Evolutionary conservation across 1,140 invertebrate genomes (phyloP).

Genomic region (Drosophila mauritiana): DNA sequence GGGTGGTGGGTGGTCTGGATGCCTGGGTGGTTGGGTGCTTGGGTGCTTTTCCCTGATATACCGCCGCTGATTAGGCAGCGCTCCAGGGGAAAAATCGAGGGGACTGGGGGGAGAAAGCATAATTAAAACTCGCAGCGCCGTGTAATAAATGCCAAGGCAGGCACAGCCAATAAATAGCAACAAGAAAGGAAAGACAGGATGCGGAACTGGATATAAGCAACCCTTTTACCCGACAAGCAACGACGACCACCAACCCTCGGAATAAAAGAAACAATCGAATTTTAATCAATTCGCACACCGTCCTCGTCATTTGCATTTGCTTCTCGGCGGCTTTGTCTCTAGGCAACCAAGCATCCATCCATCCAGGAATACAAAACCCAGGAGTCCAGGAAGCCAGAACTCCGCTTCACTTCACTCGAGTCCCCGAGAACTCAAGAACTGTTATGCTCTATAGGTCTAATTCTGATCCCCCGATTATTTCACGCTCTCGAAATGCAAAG

Average conservation of each 20-base stretch:
- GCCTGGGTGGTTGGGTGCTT: constrained; percentile 1
- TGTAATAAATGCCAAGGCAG: constrained; percentile 82
- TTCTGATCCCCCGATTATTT: constrained; percentile 13
- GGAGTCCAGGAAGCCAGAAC: neutral
- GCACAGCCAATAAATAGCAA: constrained; percentile 80
- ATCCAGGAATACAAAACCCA: neutral
- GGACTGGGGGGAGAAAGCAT: constrained; percentile 32
- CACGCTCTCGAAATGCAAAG: constrained; percentile 7
- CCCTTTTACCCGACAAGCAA: constrained; percentile 45
- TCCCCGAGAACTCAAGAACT: constrained; percentile 10
- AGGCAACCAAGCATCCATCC: constrained; percentile 53
- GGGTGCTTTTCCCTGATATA: constrained; percentile 50
- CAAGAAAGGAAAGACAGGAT: constrained; percentile 44
- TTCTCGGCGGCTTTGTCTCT: constrained; percentile 56
- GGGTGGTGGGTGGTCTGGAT: constrained; percentile 2
- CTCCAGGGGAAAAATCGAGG: constrained; percentile 42
- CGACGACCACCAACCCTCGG: constrained; percentile 17
- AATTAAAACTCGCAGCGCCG: constrained; percentile 78
- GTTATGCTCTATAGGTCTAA: constrained; percentile 28
- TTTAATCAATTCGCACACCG: constrained; percentile 82
- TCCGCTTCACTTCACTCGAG: constrained; percentile 8
- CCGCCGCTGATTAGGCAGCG: constrained; percentile 77
- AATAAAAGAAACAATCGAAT: constrained; percentile 84
- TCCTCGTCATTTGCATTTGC: constrained; percentile 70
- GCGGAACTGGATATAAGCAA: constrained; percentile 37